Conservation (phyloP, 2,113 vertebrate species). For the Hassar affinis region DNA sequence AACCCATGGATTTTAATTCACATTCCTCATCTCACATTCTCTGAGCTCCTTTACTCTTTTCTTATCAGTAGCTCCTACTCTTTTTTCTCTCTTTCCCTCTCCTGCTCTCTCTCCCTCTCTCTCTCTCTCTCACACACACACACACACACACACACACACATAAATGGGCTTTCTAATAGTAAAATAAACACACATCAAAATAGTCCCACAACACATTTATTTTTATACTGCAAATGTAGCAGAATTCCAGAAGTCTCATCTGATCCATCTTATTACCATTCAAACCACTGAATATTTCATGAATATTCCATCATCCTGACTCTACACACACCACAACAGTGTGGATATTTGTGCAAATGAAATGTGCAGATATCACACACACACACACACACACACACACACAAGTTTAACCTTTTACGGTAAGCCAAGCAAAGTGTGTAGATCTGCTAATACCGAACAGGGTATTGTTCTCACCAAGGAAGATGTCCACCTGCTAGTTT, state of each 20-base stretch:
- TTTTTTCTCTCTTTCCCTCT: neutral
- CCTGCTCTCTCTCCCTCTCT: neutral
- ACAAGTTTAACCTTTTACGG: neutral
- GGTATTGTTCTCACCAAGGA: too few species aligned
- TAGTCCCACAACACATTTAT: neutral
- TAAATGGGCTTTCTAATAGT: neutral
- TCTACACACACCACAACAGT: neutral
- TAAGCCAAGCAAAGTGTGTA: too few species aligned
- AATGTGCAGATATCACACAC: neutral
- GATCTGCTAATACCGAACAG: neutral
- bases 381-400: neutral
- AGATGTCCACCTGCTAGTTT: neutral
- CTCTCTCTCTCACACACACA: neutral
- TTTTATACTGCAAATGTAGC: neutral
- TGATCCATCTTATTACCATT: neutral
- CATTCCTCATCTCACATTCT: constrained; percentile 54
- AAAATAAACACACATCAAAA: neutral
- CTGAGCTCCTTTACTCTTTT: neutral
- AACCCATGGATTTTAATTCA: constrained; percentile 67
- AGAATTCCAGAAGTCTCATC: neutral
- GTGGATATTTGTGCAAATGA: neutral
- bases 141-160: neutral
- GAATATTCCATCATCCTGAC: neutral
- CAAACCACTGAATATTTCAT: neutral
- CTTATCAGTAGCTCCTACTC: neutral